A percentile compares a stretch with the other conserved stretches of the same genome.
phyloP scores from a whole-genome alignment of 2,797 vertebrate genomes.

The Cheirogaleus major region DNA sequence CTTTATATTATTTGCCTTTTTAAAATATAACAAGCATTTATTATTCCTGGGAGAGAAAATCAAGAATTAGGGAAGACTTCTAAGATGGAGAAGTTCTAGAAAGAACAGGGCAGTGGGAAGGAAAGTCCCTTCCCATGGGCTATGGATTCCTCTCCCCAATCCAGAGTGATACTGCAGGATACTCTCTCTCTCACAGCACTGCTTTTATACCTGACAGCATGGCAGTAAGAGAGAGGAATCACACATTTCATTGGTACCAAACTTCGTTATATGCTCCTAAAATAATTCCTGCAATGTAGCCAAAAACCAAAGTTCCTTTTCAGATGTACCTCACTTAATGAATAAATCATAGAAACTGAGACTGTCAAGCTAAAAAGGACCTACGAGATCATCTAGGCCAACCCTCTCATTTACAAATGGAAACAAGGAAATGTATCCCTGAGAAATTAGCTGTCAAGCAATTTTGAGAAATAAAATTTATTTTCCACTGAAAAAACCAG shows the following conservation, averaged over 20 bases:
- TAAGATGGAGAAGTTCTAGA: background rate
- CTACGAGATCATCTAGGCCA: conserved; percentile 27
- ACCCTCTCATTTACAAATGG: conserved; percentile 7
- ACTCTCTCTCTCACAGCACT: background rate
- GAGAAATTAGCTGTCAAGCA: background rate
- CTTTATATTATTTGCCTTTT: background rate
- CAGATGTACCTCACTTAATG: conserved; percentile 24
- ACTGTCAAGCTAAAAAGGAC: conserved; percentile 23
- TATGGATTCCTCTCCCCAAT: background rate
- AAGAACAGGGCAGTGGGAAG: background rate
- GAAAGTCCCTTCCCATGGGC: background rate
- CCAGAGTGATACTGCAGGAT: background rate
- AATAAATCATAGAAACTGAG: conserved; percentile 51
- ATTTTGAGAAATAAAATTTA: conserved; percentile 52
- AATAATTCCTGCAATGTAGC: conserved; percentile 28
- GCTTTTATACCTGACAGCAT: background rate
- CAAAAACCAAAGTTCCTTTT: conserved; percentile 23
- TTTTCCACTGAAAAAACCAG: conserved; percentile 12
- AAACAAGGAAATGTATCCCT: conserved; percentile 53
- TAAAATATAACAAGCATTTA: background rate
- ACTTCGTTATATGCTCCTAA: conserved; percentile 3
- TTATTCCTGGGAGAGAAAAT: background rate
- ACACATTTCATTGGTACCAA: background rate
- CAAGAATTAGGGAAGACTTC: background rate
- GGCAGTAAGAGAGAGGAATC: background rate